These are phyloP conservation scores for Hephaestus fuliginosus DNA, from an alignment of 2,797 vertebrate species.

Conservation along the genomic window DNA sequence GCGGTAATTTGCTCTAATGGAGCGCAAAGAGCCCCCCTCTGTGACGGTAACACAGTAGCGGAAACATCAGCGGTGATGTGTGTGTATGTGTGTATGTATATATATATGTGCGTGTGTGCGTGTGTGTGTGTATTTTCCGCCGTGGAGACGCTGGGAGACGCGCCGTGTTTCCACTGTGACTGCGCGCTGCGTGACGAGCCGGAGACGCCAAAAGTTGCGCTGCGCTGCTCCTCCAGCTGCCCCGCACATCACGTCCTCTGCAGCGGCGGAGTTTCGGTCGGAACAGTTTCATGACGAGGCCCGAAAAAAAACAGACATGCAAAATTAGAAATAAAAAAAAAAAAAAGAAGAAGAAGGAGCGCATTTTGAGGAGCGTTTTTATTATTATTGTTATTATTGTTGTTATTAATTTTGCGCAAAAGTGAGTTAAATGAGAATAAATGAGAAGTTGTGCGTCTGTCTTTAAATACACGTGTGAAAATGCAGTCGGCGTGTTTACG, in stretches of 20 bases:
- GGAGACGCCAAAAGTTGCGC: background rate
- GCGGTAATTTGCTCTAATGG: constrained; percentile 52
- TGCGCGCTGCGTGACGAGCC: constrained; percentile 6
- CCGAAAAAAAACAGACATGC: too few relatives aligned
- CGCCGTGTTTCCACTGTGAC: constrained; percentile 68
- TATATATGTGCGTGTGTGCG: constrained; percentile 9
- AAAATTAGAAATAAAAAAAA: too few relatives aligned
- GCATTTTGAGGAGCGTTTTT: too few relatives aligned
- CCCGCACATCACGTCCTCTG: background rate
- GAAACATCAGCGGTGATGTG: constrained; percentile 57
- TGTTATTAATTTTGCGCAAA: too few relatives aligned
- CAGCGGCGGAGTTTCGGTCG: too few relatives aligned
- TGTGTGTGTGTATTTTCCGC: constrained; percentile 68
- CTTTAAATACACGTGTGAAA: too few relatives aligned
- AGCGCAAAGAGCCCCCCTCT: constrained; percentile 46
- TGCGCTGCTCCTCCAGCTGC: constrained; percentile 12
- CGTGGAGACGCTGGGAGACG: constrained; percentile 42
- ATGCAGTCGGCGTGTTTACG: too few relatives aligned
- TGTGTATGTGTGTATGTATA: background rate
- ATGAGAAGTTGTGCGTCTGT: too few relatives aligned
- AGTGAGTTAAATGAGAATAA: too few relatives aligned
- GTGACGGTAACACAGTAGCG: constrained; percentile 64
- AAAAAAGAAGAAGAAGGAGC: too few relatives aligned
- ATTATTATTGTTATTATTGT: too few relatives aligned
- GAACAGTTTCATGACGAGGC: too few relatives aligned